These are phyloP conservation scores for Gulo gulo DNA, from an alignment of 2,113 vertebrate species.

Conservation along the genomic window DNA sequence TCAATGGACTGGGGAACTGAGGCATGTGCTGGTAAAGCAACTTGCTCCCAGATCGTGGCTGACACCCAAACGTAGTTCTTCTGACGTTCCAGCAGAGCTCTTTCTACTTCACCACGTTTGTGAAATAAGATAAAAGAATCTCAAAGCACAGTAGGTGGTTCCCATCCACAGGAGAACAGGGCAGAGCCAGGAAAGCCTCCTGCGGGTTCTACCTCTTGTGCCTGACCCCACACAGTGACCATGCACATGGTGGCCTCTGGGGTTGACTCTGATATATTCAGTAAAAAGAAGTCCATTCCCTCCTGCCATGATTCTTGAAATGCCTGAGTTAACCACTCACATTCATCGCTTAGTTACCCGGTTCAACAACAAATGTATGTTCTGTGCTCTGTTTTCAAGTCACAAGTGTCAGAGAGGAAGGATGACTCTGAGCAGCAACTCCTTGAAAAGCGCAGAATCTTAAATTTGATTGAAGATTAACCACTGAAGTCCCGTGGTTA, in stretches of 20 bases:
- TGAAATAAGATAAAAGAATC: background rate
- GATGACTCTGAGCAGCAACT: background rate
- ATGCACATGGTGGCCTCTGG: background rate
- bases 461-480: background rate
- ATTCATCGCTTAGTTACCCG: background rate
- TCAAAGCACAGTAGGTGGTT: background rate
- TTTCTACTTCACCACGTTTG: background rate
- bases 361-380: background rate
- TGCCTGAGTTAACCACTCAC: background rate
- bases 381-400: background rate
- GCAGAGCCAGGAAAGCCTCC: background rate
- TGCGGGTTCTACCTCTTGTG: fast-evolving
- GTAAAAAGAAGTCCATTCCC: background rate
- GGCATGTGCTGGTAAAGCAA: background rate
- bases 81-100: background rate
- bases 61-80: background rate
- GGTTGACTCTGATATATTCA: background rate
- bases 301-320: background rate
- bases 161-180: background rate
- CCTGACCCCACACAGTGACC: fast-evolving
- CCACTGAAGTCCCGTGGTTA: background rate
- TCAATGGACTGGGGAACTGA: background rate
- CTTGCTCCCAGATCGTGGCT: background rate
- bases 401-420: too few relatives aligned
- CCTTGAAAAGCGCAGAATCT: background rate